Conservation (phyloP, 2,113 vertebrate species). For the Pionites leucogaster region DNA sequence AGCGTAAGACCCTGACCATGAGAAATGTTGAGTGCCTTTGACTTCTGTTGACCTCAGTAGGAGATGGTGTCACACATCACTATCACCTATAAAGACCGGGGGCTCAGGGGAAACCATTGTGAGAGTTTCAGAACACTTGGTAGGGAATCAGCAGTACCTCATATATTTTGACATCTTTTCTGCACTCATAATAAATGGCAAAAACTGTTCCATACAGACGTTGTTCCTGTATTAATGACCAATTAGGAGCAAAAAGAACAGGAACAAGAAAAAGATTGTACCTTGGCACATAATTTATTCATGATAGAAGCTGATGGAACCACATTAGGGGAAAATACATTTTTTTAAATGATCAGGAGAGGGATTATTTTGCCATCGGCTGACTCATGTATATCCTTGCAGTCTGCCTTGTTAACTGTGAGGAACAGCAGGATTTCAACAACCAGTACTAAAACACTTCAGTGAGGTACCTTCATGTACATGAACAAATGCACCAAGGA, state of each 20-base stretch:
- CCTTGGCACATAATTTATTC: conserved; percentile 16
- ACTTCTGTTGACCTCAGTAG: neutral
- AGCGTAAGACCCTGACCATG: rapidly evolving
- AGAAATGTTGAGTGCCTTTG: neutral
- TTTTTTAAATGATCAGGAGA: conserved; percentile 33
- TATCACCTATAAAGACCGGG: neutral
- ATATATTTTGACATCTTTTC: neutral
- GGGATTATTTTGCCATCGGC: neutral
- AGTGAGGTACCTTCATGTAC: neutral
- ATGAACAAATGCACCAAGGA: neutral
- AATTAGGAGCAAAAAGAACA: conserved; percentile 13
- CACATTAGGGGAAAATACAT: neutral
- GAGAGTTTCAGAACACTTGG: neutral
- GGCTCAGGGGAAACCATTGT: neutral
- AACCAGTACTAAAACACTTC: neutral
- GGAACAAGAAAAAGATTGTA: neutral
- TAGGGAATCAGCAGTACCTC: neutral
- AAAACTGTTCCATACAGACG: neutral
- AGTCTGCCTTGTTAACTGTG: neutral
- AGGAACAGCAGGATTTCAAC: conserved; percentile 2
- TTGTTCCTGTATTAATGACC: neutral
- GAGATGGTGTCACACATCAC: neutral
- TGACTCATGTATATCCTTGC: neutral
- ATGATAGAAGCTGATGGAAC: neutral
- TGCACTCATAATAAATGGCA: neutral